phyloP scores from a whole-genome alignment of 2,113 vertebrate species.

The Cricetomys ansorgei region DNA sequence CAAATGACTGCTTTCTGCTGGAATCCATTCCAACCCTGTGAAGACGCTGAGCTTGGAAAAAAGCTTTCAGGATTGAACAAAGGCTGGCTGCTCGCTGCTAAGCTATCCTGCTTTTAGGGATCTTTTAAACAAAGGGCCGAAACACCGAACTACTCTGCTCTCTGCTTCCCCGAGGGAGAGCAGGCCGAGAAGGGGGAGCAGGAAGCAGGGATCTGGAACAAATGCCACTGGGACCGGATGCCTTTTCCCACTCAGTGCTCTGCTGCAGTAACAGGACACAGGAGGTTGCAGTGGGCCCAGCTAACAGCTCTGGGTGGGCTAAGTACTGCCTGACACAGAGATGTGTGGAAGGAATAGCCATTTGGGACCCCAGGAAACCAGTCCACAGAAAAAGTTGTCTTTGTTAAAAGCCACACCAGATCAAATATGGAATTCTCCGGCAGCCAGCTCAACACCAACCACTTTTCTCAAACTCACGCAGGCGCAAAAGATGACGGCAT shows the following conservation, averaged over 20 bases:
- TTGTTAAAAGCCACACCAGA: slow-evolving; percentile 6
- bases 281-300: neutral
- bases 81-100: neutral
- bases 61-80: neutral
- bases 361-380: neutral
- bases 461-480: neutral
- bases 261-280: neutral
- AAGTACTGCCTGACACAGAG: neutral
- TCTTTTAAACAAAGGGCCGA: slow-evolving; percentile 47
- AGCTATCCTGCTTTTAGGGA: neutral
- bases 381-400: neutral
- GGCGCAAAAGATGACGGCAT: neutral
- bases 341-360: neutral
- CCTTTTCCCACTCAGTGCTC: neutral
- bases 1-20: neutral
- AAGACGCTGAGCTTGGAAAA: neutral
- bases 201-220: neutral
- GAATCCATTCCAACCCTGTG: neutral
- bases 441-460: neutral
- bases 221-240: neutral
- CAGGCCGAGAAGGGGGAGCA: neutral
- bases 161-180: neutral
- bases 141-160: slow-evolving; percentile 1
- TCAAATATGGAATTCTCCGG: neutral
- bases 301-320: neutral